Conservation (phyloP, 2,113 vertebrate genomes). For the Apeltes quadracus region DNA sequence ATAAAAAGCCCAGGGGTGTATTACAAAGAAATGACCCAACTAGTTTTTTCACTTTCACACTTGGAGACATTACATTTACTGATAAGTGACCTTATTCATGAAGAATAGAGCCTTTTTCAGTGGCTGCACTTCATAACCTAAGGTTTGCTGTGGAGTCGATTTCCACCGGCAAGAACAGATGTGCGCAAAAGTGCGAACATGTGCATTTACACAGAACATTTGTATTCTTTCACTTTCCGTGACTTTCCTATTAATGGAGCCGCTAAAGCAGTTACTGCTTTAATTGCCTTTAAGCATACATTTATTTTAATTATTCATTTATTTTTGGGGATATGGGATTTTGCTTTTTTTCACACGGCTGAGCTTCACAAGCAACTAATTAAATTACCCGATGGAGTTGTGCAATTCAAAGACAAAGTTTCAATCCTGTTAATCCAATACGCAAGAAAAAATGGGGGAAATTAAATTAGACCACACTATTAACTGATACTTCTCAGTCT, state of each 20-base stretch:
- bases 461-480: constrained; percentile 76
- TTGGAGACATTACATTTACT: constrained; percentile 89
- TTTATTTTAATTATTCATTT: constrained; percentile 77
- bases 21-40: constrained; percentile 98
- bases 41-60: constrained; percentile 93
- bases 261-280: constrained; percentile 69
- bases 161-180: constrained; percentile 50
- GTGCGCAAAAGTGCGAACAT: constrained; percentile 37
- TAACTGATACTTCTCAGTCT: constrained; percentile 74
- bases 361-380: constrained; percentile 71
- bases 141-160: constrained; percentile 52
- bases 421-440: constrained; percentile 71
- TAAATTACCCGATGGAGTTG: constrained; percentile 73
- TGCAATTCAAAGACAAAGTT: constrained; percentile 72
- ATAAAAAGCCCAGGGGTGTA: constrained; percentile 99
- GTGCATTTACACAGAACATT: constrained; percentile 63
- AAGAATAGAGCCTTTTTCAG: constrained; percentile 77
- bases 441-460: constrained; percentile 67
- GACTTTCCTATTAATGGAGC: constrained; percentile 61
- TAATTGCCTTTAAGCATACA: constrained; percentile 80
- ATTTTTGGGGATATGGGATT: constrained; percentile 67
- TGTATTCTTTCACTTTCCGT: constrained; percentile 65
- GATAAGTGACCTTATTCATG: constrained; percentile 94
- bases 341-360: constrained; percentile 62
- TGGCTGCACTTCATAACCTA: constrained; percentile 62